These are phyloP conservation scores for Elmis aenea DNA, from an alignment of 2,888 invertebrate species.

Conservation along the genomic window DNA sequence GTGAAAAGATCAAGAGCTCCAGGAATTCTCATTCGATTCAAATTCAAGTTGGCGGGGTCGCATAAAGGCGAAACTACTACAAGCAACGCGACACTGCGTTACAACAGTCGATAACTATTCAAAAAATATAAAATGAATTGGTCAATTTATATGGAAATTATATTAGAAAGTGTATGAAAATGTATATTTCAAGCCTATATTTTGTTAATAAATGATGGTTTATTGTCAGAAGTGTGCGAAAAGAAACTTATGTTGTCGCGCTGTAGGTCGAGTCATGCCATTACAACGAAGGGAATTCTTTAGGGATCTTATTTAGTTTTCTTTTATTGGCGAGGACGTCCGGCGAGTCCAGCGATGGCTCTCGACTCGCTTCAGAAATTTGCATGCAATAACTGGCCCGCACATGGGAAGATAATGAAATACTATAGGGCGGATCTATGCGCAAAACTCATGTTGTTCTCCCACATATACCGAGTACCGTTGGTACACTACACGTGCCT, in stretches of 20 bases:
- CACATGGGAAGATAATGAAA: too few species aligned
- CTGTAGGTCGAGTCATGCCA: constrained; percentile 29
- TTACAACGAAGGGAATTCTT: constrained; percentile 34
- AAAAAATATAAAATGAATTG: too few species aligned
- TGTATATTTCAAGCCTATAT: too few species aligned
- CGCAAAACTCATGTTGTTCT: too few species aligned
- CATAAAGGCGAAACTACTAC: constrained; percentile 24
- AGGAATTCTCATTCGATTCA: constrained; percentile 35
- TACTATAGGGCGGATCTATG: too few species aligned
- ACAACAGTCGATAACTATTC: too few species aligned
- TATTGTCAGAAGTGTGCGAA: background rate
- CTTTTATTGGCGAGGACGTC: constrained; percentile 32
- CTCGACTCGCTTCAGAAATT: constrained; percentile 37
- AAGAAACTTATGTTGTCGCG: constrained; percentile 18
- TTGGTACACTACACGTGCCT: too few species aligned
- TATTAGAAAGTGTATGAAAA: too few species aligned
- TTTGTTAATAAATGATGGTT: background rate
- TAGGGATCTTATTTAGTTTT: constrained; percentile 32
- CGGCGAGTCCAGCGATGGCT: constrained; percentile 25
- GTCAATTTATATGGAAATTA: too few species aligned
- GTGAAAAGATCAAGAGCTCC: constrained; percentile 36
- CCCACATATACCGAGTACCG: too few species aligned
- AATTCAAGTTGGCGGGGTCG: constrained; percentile 30
- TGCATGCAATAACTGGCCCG: constrained; percentile 43
- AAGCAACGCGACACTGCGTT: too few species aligned